Conservation (phyloP, 2,888 invertebrate genomes). For the Enoplolaimus lenunculus region DNA sequence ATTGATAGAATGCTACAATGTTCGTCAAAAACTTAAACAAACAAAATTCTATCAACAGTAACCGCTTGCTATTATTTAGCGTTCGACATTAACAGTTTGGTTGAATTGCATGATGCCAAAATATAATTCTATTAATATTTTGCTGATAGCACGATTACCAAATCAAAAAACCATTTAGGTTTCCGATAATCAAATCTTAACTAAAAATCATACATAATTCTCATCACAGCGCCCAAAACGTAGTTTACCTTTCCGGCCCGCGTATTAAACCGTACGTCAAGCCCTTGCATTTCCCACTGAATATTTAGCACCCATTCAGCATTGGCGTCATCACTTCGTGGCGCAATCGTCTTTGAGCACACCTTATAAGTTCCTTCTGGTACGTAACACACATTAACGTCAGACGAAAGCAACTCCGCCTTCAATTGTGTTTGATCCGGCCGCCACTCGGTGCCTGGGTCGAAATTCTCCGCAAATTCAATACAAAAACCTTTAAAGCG, state of each 20-base stretch:
- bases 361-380: constrained; percentile 97
- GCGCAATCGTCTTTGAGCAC: constrained; percentile 51
- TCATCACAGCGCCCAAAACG: too few relatives aligned
- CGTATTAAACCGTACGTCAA: constrained; percentile 21
- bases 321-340: constrained; percentile 42
- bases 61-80: too few relatives aligned
- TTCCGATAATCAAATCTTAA: too few relatives aligned
- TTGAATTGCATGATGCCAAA: too few relatives aligned
- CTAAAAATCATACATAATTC: too few relatives aligned
- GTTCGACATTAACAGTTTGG: too few relatives aligned
- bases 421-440: constrained; percentile 8
- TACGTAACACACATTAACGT: constrained; percentile 63
- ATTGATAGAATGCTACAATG: too few relatives aligned
- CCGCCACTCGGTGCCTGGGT: constrained; percentile 38
- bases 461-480: constrained; percentile 77
- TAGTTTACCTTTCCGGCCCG: constrained; percentile 35
- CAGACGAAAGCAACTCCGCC: constrained; percentile 18
- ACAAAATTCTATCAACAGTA: too few relatives aligned
- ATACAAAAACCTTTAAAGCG: constrained; percentile 63
- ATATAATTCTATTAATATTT: too few relatives aligned
- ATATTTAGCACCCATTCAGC: constrained; percentile 97
- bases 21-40: too few relatives aligned
- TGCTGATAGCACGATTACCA: too few relatives aligned
- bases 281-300: constrained; percentile 95
- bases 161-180: too few relatives aligned